Evolutionary conservation across 2,888 invertebrate genomes (phyloP), one percentile per base, ranked within the genome.

Genomic region (Heliconius ethilla): DNA sequence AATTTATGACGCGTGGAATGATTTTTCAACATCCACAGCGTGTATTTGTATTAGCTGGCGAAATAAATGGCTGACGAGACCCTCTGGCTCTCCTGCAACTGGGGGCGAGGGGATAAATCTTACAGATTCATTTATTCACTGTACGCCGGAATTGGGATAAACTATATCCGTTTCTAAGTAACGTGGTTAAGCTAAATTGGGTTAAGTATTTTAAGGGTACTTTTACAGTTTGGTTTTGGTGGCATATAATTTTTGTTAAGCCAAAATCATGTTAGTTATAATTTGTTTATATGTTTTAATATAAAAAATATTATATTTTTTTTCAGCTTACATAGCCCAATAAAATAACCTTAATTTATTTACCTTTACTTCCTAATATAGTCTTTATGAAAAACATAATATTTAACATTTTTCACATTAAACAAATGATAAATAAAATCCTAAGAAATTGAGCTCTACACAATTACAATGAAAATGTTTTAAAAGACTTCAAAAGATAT

Each of bases 1-100:
- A 51, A 78, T 70, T 70, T 78, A 70, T 75, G 75, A 74, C 67
- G 77, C 69, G 62, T 75, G 75, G 77, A 70, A 75, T 78, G 74
- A 77, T 77, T 74, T 77, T 77, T 77, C 66, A 66, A 66, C 73
- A 73, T 77, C 77, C 72, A 67, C 25, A 40, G 65, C 72, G 77
- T 67, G 73, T 73, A 77, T 73, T 77, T 77, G 65, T 65, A 66
- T 45, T 45, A 66, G 75, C 65, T 66, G 51, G 75, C 55, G 55
- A 45, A 66, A 75, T 66, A 75, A 33, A 75, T 75, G n/a, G 75
- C 66, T 75, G 75, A 75, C 51, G 22, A 65, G 75, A 75, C 51
- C 66, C 40, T 74, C 73, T 74, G 40, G 73, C 73, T 74, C 73
- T 63, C 73, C 62, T 63, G 73, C 22, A 40, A 75, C 66, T 75